Conservation (phyloP, 1,140 invertebrate genomes). For the Apocrypta bakeri region DNA sequence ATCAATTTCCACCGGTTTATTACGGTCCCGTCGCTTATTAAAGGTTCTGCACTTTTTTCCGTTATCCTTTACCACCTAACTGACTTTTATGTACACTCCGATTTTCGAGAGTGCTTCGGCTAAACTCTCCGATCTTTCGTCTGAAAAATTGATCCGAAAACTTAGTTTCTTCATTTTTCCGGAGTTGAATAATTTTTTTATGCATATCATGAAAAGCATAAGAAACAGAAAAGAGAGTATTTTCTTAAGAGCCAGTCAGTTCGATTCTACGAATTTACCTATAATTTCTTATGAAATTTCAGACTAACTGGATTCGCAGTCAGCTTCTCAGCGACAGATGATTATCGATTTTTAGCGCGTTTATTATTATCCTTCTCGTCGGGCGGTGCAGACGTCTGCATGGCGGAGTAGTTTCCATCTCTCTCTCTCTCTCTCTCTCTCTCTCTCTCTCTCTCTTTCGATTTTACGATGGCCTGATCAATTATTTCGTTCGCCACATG, state of each 20-base stretch:
- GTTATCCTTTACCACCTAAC: not conserved
- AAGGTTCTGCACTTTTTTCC: not conserved
- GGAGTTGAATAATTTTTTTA: too few species aligned
- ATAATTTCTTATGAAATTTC: not conserved
- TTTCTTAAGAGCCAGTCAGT: too few species aligned
- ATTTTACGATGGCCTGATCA: not conserved
- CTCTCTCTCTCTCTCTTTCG: not conserved
- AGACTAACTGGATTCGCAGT: not conserved
- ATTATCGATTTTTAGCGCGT: not conserved
- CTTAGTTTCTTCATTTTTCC: too few species aligned
- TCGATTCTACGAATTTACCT: not conserved
- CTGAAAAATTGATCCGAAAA: too few species aligned
- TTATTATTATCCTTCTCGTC: not conserved
- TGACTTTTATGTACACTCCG: not conserved
- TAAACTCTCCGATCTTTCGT: too few species aligned
- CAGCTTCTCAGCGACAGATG: not conserved
- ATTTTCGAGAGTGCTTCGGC: too few species aligned
- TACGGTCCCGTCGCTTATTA: not conserved
- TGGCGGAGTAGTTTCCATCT: not conserved
- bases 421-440: too few species aligned
- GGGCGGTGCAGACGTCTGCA: not conserved
- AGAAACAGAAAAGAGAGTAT: too few species aligned
- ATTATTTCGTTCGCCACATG: slow-evolving; percentile 20
- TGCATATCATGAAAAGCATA: too few species aligned
- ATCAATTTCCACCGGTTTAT: not conserved